Percentiles rank a stretch among this genome's conserved stretches.
Conservation (phyloP, 2,113 vertebrate species). For the Cnemophilus loriae region DNA sequence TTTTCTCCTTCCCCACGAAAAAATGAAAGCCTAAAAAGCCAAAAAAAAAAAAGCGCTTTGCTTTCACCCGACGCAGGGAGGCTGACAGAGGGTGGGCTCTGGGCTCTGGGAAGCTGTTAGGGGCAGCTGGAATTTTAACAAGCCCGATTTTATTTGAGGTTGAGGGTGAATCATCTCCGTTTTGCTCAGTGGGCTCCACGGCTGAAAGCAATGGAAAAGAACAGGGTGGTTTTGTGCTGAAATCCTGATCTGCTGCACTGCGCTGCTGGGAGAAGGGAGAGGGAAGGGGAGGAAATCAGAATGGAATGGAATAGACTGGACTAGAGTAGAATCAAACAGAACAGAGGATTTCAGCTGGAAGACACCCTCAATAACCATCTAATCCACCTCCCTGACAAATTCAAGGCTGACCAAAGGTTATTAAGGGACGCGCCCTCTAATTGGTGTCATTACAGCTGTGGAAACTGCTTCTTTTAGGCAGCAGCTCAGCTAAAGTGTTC, state of each 20-base stretch:
- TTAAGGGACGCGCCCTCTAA: neutral
- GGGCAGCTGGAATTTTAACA: neutral
- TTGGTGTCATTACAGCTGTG: neutral
- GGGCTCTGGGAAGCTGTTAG: rapidly evolving
- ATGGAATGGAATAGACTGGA: neutral
- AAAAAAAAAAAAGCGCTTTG: neutral
- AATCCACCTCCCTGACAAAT: neutral
- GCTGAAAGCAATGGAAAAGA: neutral
- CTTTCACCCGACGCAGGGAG: rapidly evolving
- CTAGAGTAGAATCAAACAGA: neutral
- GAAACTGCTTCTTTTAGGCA: neutral
- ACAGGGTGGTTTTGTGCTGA: neutral
- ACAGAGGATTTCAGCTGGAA: neutral
- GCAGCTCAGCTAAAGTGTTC: neutral
- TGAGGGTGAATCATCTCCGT: neutral
- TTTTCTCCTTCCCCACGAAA: neutral
- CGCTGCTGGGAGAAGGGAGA: neutral
- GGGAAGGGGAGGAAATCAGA: neutral
- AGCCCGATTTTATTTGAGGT: neutral
- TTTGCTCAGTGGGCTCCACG: neutral
- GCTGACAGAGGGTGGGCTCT: rapidly evolving
- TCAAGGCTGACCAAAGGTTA: neutral
- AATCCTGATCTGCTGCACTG: rapidly evolving
- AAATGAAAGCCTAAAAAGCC: neutral
- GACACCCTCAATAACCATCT: neutral